Percentiles rank a stretch among this genome's conserved stretches.
These are phyloP conservation scores for Aldrovandia affinis DNA, from an alignment of 2,797 vertebrate genomes.

Conservation along the genomic window DNA sequence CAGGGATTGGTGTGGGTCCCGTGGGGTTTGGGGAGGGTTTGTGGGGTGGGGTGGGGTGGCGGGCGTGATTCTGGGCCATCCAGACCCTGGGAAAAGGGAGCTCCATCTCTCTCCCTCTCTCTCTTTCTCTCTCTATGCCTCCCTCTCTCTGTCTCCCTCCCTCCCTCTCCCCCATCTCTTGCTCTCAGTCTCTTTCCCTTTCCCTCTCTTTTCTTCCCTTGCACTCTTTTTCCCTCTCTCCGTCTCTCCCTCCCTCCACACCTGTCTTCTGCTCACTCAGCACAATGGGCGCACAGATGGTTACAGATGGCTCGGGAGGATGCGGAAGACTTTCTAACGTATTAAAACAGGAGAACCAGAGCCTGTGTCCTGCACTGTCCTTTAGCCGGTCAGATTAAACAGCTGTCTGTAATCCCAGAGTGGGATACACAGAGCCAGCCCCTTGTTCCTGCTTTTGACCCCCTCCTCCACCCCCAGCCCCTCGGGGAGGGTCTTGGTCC, in stretches of 20 bases:
- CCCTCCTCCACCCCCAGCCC: not conserved
- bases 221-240: not conserved
- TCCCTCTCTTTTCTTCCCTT: not conserved
- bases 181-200: too few species aligned
- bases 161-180: too few species aligned
- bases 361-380: slow-evolving; percentile 28
- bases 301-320: slow-evolving; percentile 26
- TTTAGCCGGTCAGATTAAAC: slow-evolving; percentile 33
- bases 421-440: not conserved
- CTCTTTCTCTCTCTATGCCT: not conserved
- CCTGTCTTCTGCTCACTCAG: slow-evolving; percentile 8
- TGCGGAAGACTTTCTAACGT: slow-evolving; percentile 17
- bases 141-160: not conserved
- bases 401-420: slow-evolving; percentile 31
- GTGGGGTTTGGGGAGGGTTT: not conserved
- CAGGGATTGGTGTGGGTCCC: not conserved
- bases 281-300: slow-evolving; percentile 36
- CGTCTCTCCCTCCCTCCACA: not conserved
- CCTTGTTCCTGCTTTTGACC: not conserved
- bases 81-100: slow-evolving; percentile 19
- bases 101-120: not conserved
- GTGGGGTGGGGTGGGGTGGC: not conserved
- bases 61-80: not conserved
- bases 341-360: slow-evolving; percentile 22
- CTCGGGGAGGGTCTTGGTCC: not conserved